Evolutionary conservation across 2,888 invertebrate species (phyloP), one percentile per base, ranked within the genome.

Genomic region (Neocrepidodera transversa): DNA sequence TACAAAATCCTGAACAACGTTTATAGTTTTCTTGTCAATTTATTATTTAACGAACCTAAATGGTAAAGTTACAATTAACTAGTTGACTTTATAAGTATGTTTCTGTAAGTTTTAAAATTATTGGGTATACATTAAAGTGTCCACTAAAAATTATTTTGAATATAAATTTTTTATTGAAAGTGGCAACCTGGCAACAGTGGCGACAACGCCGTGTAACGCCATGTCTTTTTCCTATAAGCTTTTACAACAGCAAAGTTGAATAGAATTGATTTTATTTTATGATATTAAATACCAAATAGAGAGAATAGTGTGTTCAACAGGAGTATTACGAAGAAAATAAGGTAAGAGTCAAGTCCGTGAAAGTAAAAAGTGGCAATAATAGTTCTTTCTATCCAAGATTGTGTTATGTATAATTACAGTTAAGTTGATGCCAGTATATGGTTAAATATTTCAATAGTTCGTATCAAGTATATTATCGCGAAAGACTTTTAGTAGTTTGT

Each of bases 401-500:
- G 77, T 77, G 78, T 76, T 76, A 68, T 70, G 70, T 71, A 72
- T 73, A 73, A 71, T 72, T 68, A 71, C 69, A 69, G 67, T 69
- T 65, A 63, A 52, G 63, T 69, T 70, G 70, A 71, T 68, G 69
- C 70, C 71, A 72, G 65, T 69, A 67, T 66, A 69, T 64, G 70
- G 68, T 67, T 68, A 66, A 67, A 60, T 64, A 67, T 65, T 64
- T 62, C 63, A 63, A 57, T 70, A 69, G 70, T 71, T 71, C 68
- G 68, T 68, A 65, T 68, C 61, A 64, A 71, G 72, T 73, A 70
- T 71, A 72, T 73, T 72, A 72, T 69, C 77, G 77, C 75, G 77
- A 74, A 70, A 77, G 75, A 78, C 77, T 76, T 70, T 70, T 71
- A 77, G 78, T 79, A 79, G 79, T 79, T 78, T 78, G 78, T 79